phyloP scores from a whole-genome alignment of 1,140 invertebrate species.

The Nebria ingens region DNA sequence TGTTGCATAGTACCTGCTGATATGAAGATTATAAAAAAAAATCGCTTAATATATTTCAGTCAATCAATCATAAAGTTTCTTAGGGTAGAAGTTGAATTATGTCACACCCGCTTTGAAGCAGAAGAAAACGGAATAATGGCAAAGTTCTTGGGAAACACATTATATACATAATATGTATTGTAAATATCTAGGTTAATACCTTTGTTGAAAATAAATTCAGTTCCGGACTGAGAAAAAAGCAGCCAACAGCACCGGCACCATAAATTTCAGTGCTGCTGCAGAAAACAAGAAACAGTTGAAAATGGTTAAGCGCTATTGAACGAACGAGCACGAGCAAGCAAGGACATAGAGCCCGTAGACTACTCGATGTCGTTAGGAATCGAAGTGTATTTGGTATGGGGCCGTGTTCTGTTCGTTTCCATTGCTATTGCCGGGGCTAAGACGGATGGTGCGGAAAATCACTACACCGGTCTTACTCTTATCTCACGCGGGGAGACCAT shows the following conservation, averaged over 20 bases:
- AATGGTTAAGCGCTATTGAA: background rate
- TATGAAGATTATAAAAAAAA: no score
- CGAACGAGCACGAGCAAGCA: background rate
- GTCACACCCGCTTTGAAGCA: no score
- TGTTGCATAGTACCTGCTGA: no score
- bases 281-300: conserved; percentile 5
- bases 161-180: no score
- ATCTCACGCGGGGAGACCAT: conserved; percentile 7
- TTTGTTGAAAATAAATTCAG: background rate
- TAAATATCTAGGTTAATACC: conserved; percentile 7
- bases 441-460: conserved; percentile 7
- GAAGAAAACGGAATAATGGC: no score
- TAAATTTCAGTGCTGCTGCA: conserved; percentile 4
- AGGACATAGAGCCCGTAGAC: background rate
- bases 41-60: no score
- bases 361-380: conserved; percentile 6
- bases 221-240: background rate
- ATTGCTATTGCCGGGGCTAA: no score
- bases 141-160: no score
- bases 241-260: background rate
- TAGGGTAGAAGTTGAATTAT: no score
- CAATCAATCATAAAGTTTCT: no score
- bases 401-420: no score
- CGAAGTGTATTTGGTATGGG: conserved; percentile 6
- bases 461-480: conserved; percentile 9